Evolutionary conservation across 2,888 invertebrate genomes (phyloP).

Genomic region (Drosophila multiciliata): DNA sequence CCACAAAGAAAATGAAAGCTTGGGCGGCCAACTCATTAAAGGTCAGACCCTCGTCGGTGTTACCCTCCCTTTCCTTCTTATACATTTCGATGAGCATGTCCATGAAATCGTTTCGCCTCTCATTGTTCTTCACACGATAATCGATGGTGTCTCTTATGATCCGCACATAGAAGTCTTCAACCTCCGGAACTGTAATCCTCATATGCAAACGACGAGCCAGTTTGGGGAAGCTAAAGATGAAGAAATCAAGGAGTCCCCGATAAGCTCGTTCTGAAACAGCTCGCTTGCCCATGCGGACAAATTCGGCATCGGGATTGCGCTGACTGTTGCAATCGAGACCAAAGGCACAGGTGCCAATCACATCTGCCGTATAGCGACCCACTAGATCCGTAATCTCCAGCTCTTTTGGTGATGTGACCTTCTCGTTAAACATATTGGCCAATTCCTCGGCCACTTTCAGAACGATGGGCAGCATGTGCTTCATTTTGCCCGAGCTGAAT

Average conservation of each 20-base stretch:
- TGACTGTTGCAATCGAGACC: conserved; percentile 85
- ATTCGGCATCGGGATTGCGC: conserved; percentile 83
- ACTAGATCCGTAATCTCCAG: conserved; percentile 82
- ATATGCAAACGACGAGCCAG: conserved; percentile 57
- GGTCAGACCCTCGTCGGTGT: conserved; percentile 59
- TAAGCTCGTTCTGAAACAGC: conserved; percentile 60
- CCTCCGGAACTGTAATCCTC: conserved; percentile 50
- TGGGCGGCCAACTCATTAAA: conserved; percentile 81
- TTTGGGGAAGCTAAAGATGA: conserved; percentile 62
- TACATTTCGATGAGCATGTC: conserved; percentile 86
- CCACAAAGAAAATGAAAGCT: conserved; percentile 80
- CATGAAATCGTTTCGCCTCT: conserved; percentile 87
- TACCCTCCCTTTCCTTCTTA: conserved; percentile 63
- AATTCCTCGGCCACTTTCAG: conserved; percentile 66
- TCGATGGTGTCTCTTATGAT: conserved; percentile 61
- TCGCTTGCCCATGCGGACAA: conserved; percentile 77
- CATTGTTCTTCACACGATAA: conserved; percentile 73
- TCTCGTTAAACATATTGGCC: conserved; percentile 75
- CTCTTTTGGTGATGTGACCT: conserved; percentile 39
- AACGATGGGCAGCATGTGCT: conserved; percentile 76
- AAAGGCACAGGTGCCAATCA: conserved; percentile 86
- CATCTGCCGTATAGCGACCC: conserved; percentile 86
- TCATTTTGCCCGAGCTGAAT: conserved; percentile 83
- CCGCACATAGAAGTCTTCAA: conserved; percentile 85
- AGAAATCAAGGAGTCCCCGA: conserved; percentile 36